phyloP scores from a whole-genome alignment of 1,140 invertebrate species.

The Cardiocondyla obscurior region DNA sequence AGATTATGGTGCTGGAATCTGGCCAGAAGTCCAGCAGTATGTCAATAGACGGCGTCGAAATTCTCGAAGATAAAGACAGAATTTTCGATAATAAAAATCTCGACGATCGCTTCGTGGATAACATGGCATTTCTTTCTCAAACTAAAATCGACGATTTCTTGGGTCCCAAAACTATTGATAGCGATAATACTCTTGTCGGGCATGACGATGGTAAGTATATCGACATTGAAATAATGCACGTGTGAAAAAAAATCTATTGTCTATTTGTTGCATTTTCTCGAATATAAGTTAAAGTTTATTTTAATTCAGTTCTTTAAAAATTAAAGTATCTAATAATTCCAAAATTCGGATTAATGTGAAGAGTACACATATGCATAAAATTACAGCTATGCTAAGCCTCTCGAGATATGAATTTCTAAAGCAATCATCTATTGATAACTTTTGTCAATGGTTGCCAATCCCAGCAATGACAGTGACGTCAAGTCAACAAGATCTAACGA shows the following conservation, averaged over 20 bases:
- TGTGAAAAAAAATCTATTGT: not conserved
- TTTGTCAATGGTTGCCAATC: not conserved
- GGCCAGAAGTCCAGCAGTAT: slow-evolving; percentile 70
- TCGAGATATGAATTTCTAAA: not conserved
- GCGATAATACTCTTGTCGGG: slow-evolving; percentile 22
- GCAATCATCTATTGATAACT: not conserved
- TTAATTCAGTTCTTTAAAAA: not conserved
- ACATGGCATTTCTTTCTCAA: slow-evolving; percentile 76
- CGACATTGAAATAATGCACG: not conserved
- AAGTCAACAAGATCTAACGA: slow-evolving; percentile 68
- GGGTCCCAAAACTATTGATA: slow-evolving; percentile 70
- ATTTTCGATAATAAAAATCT: slow-evolving; percentile 76
- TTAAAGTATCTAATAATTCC: not conserved
- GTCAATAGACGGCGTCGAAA: slow-evolving; percentile 74
- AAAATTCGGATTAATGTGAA: not conserved
- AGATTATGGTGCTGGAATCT: slow-evolving; percentile 78
- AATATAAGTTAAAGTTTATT: not conserved
- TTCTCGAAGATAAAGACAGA: slow-evolving; percentile 78
- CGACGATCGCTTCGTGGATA: slow-evolving; percentile 75
- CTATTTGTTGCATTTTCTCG: not conserved
- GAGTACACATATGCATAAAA: not conserved
- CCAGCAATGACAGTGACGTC: slow-evolving; percentile 59
- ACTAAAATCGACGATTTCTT: slow-evolving; percentile 80
- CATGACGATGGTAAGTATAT: slow-evolving; percentile 69
- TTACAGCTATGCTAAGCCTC: not conserved